Evolutionary conservation across 2,888 invertebrate species (phyloP).

Genomic region (Dorcus hopei): DNA sequence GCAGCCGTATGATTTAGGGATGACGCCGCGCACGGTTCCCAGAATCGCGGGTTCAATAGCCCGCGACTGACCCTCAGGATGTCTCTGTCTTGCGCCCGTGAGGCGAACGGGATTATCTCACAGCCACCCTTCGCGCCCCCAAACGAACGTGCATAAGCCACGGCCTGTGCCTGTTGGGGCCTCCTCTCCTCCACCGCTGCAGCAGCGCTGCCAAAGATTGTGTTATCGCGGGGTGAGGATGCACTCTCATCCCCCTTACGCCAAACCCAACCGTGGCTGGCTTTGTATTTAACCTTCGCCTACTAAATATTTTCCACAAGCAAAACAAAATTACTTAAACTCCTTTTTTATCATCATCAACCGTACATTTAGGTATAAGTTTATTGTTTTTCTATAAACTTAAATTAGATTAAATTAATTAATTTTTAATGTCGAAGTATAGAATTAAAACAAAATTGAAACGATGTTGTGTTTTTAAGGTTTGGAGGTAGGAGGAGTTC

Average conservation of each 20-base stretch:
- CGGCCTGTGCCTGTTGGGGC: conserved; percentile 17
- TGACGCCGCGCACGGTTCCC: conserved; percentile 30
- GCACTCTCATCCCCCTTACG: conserved; percentile 35
- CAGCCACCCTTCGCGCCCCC: conserved; percentile 50
- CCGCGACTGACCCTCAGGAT: conserved; percentile 54
- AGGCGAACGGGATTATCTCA: conserved; percentile 45
- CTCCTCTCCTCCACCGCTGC: conserved; percentile 21
- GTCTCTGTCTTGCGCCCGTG: conserved; percentile 48
- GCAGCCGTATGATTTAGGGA: conserved; percentile 33
- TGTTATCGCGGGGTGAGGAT: conserved; percentile 45
- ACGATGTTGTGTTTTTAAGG: too few species aligned
- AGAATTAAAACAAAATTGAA: too few species aligned
- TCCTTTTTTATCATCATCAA: too few species aligned
- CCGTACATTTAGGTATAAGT: too few species aligned
- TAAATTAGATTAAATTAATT: too few species aligned
- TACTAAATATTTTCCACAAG: too few species aligned
- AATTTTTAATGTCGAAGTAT: too few species aligned
- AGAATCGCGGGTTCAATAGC: conserved; percentile 49
- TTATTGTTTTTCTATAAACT: too few species aligned
- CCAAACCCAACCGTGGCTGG: conserved; percentile 2
- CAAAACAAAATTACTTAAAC: too few species aligned
- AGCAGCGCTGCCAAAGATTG: conserved; percentile 31
- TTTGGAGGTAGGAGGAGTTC: too few species aligned
- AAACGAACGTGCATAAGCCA: conserved; percentile 28
- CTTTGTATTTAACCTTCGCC: not conserved